Percentiles rank a stretch among this genome's conserved stretches.
phyloP scores from a whole-genome alignment of 2,797 vertebrate species.

The Rhadinocentrus ornatus region DNA sequence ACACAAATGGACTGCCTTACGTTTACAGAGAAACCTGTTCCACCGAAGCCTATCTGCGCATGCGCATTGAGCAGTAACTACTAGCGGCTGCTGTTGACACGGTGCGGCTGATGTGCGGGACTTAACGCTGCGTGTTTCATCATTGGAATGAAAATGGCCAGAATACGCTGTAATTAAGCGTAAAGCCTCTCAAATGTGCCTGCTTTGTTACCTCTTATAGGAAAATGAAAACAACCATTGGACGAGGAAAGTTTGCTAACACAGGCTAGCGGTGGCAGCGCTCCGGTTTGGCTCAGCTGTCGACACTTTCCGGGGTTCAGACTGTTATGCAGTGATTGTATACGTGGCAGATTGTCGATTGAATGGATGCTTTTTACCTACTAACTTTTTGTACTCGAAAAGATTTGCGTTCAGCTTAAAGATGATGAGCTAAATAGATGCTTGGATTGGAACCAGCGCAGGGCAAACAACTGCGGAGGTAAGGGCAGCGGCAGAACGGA shows the following conservation, averaged over 20 bases:
- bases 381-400: constrained; percentile 17
- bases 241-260: constrained; percentile 44
- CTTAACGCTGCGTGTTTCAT: constrained; percentile 48
- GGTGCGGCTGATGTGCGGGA: constrained; percentile 52
- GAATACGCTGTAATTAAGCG: not conserved
- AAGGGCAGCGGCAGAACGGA: constrained; percentile 44
- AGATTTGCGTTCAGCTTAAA: constrained; percentile 11
- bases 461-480: constrained; percentile 73
- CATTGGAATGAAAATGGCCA: constrained; percentile 1
- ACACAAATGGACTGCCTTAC: not conserved
- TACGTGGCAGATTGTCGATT: not conserved
- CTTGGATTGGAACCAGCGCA: constrained; percentile 56
- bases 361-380: not conserved
- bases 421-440: constrained; percentile 66
- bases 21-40: not conserved
- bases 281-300: constrained; percentile 39
- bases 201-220: not conserved
- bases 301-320: constrained; percentile 20
- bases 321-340: constrained; percentile 21
- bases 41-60: constrained; percentile 23
- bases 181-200: rapidly evolving
- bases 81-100: constrained; percentile 36
- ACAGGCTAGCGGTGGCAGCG: constrained; percentile 48
- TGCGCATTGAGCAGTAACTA: constrained; percentile 41
- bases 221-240: not conserved